Evolutionary conservation across 2,113 vertebrate species (phyloP).

Genomic region (Stegostoma tigrinum): DNA sequence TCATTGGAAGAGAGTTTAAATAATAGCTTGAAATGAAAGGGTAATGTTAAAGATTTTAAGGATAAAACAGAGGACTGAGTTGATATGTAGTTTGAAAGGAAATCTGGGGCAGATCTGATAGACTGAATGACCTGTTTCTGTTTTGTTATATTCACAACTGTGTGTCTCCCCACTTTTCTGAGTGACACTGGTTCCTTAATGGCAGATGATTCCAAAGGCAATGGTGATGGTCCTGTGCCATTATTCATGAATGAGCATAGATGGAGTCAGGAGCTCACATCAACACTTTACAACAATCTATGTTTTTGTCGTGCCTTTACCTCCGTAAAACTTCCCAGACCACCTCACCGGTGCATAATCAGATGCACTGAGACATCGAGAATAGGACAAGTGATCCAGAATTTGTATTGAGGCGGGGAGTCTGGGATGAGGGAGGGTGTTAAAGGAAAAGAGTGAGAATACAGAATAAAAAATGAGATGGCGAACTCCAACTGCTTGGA

Average conservation of each 20-base stretch:
- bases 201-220: neutral
- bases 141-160: neutral
- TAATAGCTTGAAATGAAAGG: neutral
- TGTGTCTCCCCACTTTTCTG: neutral
- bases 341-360: neutral
- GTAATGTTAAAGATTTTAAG: neutral
- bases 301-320: neutral
- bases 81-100: neutral
- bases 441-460: neutral
- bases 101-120: neutral
- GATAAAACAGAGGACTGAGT: neutral
- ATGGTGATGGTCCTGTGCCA: neutral
- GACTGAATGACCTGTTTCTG: neutral
- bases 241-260: neutral
- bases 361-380: neutral
- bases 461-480: neutral
- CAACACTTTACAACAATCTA: neutral
- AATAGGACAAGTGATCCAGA: neutral
- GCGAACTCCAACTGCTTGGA: neutral
- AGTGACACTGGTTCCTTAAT: neutral
- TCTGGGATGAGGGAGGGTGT: neutral
- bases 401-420: neutral
- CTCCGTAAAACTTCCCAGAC: neutral
- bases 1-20: neutral
- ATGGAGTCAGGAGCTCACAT: neutral